phyloP scores from a whole-genome alignment of 2,888 invertebrate species.

The Proisotoma minuta region DNA sequence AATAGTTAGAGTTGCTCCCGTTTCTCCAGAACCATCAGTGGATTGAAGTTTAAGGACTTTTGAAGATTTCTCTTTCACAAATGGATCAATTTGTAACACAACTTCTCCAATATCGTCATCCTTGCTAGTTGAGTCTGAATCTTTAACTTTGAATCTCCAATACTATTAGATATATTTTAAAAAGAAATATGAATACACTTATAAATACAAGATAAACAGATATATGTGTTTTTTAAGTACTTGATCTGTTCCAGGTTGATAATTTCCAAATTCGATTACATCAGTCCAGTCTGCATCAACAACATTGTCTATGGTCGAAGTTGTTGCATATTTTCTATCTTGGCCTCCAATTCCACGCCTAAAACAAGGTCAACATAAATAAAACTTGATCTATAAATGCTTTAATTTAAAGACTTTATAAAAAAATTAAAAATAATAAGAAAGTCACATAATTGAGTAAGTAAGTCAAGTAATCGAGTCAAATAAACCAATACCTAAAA shows the following conservation, averaged over 20 bases:
- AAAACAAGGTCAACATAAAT: no score
- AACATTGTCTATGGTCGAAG: conserved; percentile 40
- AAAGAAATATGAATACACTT: no score
- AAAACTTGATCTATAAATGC: no score
- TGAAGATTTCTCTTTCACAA: conserved; percentile 19
- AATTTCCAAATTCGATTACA: conserved; percentile 43
- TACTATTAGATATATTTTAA: conserved; percentile 27
- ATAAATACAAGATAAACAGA: not conserved
- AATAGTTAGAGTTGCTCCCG: conserved; percentile 30
- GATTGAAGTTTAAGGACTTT: conserved; percentile 26
- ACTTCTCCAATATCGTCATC: conserved; percentile 39
- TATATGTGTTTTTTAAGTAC: not conserved
- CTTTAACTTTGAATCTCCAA: conserved; percentile 37
- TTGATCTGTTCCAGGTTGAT: conserved; percentile 40
- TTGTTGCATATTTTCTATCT: conserved; percentile 40
- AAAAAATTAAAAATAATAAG: no score
- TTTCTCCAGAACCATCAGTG: conserved; percentile 21
- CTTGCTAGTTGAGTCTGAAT: conserved; percentile 35
- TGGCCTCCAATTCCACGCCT: conserved; percentile 37
- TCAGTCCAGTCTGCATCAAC: conserved; percentile 44
- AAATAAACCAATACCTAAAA: no score
- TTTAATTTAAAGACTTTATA: no score
- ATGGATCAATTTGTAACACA: conserved; percentile 32
- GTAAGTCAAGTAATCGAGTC: no score
- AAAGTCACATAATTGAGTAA: no score